Conservation (phyloP, 2,888 invertebrate species). For the Nematopogon swammerdamellus region DNA sequence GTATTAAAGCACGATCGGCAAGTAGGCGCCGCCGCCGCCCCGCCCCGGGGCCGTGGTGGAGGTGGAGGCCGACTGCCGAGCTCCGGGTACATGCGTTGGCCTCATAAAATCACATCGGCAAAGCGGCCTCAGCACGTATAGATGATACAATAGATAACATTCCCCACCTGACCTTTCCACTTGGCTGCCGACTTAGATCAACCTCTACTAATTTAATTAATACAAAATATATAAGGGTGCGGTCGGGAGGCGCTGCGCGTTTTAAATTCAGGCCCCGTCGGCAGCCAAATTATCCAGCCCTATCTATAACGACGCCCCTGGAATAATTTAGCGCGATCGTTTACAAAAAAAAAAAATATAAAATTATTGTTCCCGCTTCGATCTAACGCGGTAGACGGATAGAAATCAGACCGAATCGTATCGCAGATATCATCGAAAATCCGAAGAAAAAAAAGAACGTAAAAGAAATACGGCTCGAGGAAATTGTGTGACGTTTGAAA, state of each 20-base stretch:
- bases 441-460: too few species aligned
- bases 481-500: too few species aligned
- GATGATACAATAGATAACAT: too few species aligned
- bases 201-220: background rate
- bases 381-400: background rate
- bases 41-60: too few species aligned
- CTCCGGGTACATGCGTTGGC: too few species aligned
- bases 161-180: background rate
- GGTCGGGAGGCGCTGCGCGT: background rate
- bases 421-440: background rate
- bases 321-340: constrained; percentile 2
- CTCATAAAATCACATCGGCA: too few species aligned
- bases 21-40: too few species aligned
- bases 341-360: constrained; percentile 1
- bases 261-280: constrained; percentile 1
- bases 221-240: background rate
- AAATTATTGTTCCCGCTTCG: background rate
- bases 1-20: too few species aligned
- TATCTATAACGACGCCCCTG: constrained; percentile 1
- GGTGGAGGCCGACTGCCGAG: too few species aligned
- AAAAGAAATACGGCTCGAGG: too few species aligned
- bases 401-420: background rate
- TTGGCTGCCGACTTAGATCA: background rate
- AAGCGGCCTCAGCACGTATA: too few species aligned
- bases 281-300: constrained; percentile 2